Conservation (phyloP, 2,113 vertebrate genomes). For the Dasyurus viverrinus region DNA sequence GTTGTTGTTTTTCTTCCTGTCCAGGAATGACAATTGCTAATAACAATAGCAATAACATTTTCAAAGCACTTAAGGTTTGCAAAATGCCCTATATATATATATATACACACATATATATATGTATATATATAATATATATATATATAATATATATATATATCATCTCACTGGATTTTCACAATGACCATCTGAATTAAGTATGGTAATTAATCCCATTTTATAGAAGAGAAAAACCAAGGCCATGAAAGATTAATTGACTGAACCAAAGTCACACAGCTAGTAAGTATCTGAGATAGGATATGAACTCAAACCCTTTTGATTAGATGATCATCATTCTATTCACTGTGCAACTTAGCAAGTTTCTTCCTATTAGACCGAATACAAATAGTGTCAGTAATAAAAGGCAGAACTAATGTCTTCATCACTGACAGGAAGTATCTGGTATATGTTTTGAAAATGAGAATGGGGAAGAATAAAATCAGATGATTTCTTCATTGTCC, state of each 20-base stretch:
- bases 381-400: not conserved
- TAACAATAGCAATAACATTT: not conserved
- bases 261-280: not conserved
- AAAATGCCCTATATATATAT: too few species aligned
- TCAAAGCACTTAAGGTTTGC: not conserved
- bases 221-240: not conserved
- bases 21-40: not conserved
- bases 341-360: not conserved
- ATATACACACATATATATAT: too few species aligned
- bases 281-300: not conserved
- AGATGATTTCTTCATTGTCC: not conserved
- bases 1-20: not conserved
- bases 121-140: too few species aligned
- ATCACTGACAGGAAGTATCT: not conserved
- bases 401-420: not conserved
- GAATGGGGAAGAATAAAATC: not conserved
- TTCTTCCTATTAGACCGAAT: not conserved
- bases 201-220: not conserved
- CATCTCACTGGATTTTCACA: not conserved
- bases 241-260: not conserved
- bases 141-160: not conserved
- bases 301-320: not conserved
- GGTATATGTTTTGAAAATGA: not conserved
- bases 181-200: not conserved
- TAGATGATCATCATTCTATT: not conserved